phyloP scores from a whole-genome alignment of 53 echinoderm and acorn worm genomes.

The Stichopus horrens region DNA sequence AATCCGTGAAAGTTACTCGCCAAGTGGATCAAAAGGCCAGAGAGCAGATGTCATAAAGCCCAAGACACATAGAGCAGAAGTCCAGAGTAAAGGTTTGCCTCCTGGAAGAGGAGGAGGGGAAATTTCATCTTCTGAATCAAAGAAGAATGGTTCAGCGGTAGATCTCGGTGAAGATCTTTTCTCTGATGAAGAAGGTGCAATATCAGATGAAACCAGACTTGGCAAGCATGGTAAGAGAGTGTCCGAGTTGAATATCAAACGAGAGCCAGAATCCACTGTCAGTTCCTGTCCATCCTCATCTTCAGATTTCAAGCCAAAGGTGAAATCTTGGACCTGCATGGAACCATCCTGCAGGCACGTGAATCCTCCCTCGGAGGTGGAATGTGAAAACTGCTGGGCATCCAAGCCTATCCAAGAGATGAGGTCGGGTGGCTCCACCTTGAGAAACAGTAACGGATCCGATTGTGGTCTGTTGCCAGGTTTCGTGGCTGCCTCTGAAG shows the following conservation, averaged over 20 bases:
- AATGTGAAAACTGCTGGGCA: slow-evolving; percentile 63
- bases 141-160: not conserved
- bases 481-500: slow-evolving; percentile 3
- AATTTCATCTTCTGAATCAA: not conserved
- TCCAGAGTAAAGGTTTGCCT: not conserved
- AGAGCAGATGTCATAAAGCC: no score
- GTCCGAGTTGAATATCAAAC: not conserved
- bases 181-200: slow-evolving; percentile 25
- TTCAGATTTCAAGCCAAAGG: not conserved
- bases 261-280: slow-evolving; percentile 1
- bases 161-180: slow-evolving; percentile 11
- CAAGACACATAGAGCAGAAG: not conserved
- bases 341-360: slow-evolving; percentile 43
- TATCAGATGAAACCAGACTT: not conserved
- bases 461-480: not conserved
- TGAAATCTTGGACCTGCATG: slow-evolving; percentile 56
- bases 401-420: slow-evolving; percentile 27
- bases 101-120: not conserved
- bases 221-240: not conserved
- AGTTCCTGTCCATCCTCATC: slow-evolving; percentile 5
- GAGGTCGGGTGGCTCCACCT: not conserved
- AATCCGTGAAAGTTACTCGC: no score
- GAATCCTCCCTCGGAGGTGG: slow-evolving; percentile 23
- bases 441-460: not conserved
- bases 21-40: no score